These are phyloP conservation scores for Mnemiopsis leidyi DNA, from an alignment of 37 sponge, comb jelly and placozoan species.

Conservation along the genomic window DNA sequence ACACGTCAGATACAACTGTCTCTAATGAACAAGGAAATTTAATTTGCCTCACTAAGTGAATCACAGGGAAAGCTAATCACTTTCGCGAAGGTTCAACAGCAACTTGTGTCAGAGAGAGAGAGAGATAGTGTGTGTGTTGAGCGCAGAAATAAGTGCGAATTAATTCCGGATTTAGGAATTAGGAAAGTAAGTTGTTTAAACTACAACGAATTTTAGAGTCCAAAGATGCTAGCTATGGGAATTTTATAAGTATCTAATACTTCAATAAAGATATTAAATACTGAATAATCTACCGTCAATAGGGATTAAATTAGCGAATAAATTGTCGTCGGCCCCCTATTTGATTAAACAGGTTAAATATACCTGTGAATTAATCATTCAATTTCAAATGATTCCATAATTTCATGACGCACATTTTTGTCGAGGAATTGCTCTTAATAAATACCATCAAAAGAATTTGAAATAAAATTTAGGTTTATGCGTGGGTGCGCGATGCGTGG, in stretches of 20 bases:
- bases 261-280: too few relatives aligned
- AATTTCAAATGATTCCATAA: neutral
- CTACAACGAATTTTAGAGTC: too few relatives aligned
- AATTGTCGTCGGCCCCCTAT: neutral
- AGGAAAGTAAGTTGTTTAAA: too few relatives aligned
- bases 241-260: too few relatives aligned
- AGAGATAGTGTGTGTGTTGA: too few relatives aligned
- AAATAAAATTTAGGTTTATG: neutral
- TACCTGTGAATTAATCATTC: neutral
- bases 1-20: too few relatives aligned
- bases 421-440: neutral
- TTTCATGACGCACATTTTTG: neutral
- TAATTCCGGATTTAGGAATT: too few relatives aligned
- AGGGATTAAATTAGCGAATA: neutral
- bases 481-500: neutral
- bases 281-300: neutral
- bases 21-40: neutral
- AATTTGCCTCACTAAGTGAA: neutral
- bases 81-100: too few relatives aligned
- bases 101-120: too few relatives aligned
- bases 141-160: too few relatives aligned
- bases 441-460: neutral
- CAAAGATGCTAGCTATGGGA: too few relatives aligned
- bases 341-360: neutral
- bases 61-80: neutral